Percentiles rank a stretch among this genome's conserved stretches.
Evolutionary conservation across 2,113 vertebrate species (phyloP).

Genomic region (Blennius ocellaris): DNA sequence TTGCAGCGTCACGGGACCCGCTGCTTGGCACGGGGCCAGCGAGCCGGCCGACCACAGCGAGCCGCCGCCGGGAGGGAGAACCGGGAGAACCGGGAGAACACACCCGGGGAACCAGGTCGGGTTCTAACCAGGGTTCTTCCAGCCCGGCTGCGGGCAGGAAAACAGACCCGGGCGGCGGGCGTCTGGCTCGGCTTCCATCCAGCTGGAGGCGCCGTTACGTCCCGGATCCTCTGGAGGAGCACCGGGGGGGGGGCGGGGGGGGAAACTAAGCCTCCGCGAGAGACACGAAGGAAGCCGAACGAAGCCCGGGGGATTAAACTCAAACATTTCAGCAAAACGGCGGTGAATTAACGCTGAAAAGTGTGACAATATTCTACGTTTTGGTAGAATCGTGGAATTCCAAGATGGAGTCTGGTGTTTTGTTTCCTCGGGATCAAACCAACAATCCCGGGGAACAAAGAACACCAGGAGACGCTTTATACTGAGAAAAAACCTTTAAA

Average conservation of each 20-base stretch:
- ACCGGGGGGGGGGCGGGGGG: too few relatives aligned
- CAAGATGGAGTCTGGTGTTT: not conserved
- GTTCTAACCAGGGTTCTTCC: too few relatives aligned
- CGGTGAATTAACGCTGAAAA: fast-evolving
- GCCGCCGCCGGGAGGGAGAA: too few relatives aligned
- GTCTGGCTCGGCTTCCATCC: too few relatives aligned
- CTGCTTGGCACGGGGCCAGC: not conserved
- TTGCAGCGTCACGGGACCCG: slow-evolving; percentile 66
- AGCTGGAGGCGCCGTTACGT: too few relatives aligned
- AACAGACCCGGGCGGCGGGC: too few relatives aligned
- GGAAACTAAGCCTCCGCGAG: not conserved
- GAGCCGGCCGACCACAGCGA: slow-evolving; percentile 2
- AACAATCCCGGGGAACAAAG: too few relatives aligned
- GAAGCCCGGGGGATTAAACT: fast-evolving
- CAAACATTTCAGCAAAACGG: too few relatives aligned
- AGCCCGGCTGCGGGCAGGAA: too few relatives aligned
- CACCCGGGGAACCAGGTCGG: too few relatives aligned
- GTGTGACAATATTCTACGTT: not conserved
- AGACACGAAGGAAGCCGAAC: slow-evolving; percentile 33
- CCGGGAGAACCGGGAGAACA: slow-evolving; percentile 45
- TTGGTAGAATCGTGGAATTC: not conserved
- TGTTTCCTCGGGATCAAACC: not conserved
- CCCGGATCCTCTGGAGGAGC: not conserved
- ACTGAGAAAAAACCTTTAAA: not conserved
- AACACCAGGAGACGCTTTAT: not conserved